These are phyloP conservation scores for Urocynchramus pylzowi DNA, from an alignment of 2,113 vertebrate genomes.

Conservation along the genomic window DNA sequence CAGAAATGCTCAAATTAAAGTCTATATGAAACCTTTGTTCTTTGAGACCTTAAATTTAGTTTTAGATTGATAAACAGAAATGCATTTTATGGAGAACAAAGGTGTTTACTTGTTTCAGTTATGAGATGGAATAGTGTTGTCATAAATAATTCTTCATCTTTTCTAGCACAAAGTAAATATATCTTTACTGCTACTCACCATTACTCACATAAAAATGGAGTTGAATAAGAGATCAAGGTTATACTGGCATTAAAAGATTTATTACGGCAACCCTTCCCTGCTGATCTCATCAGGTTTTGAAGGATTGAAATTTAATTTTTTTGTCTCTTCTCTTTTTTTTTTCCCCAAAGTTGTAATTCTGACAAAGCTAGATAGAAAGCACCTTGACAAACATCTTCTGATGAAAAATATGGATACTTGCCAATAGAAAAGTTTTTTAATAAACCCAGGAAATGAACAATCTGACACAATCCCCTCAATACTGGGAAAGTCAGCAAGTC, in stretches of 20 bases:
- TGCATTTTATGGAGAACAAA: background rate
- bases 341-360: background rate
- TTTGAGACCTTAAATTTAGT: background rate
- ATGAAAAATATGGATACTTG: background rate
- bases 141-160: background rate
- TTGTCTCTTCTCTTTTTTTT: background rate
- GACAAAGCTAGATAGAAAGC: background rate
- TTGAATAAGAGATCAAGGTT: background rate
- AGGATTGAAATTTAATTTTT: background rate
- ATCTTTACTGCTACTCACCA: background rate
- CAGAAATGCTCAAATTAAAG: background rate
- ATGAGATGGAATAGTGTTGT: background rate
- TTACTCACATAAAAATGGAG: background rate
- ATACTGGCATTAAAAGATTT: background rate
- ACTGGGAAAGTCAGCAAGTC: background rate
- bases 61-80: background rate
- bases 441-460: background rate
- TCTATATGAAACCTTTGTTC: background rate
- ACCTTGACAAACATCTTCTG: background rate
- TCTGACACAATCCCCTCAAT: background rate
- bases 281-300: slow-evolving; percentile 10
- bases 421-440: background rate
- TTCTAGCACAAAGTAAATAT: background rate
- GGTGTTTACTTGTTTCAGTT: background rate
- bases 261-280: background rate